Evolutionary conservation across 2,888 invertebrate genomes (phyloP), one percentile per base, ranked within the genome.

Genomic region (Prenolepis imparis): DNA sequence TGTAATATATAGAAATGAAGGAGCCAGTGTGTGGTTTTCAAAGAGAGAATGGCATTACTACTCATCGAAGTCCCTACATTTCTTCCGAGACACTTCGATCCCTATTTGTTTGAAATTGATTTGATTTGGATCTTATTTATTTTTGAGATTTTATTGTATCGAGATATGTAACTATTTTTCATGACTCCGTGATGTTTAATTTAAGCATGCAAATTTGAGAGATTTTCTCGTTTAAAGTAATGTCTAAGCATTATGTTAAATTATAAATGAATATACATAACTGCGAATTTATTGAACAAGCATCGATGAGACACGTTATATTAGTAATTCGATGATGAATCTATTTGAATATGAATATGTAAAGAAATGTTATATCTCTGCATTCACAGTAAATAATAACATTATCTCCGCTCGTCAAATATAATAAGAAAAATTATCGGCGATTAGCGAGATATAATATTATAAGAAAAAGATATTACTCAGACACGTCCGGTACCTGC

Each of bases 1-100:
- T 85, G 83, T 90, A 88, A 88, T 86, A 88, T 86, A 87, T 81
- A 86, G 86, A 84, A 86, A 87, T 83, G 84, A 85, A 83, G 82
- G 78, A 84, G 63, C 77, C 63, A 52, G 32, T 77, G 48, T 75
- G 48, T 75, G 70, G 70, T 48, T 48, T 48, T 18, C n/a, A 28
- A 28, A 28, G 28, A 28, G 28, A n/a, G 48, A 48, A 48, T 48
- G 6, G n/a, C 68, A 68, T 48, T 63, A 63, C 75, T 68, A 74
- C 84, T 88, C 84, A 87, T 86, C 87, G 90, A 36, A 36, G 36
- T 36, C 36, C 5, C 5, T 36, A 36, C 36, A 36, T 36, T 36
- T 36, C 36, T 36, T 36, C 36, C 55, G 36, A 41, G 39, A 44
- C 32, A 67, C 24, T 24, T 32, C 3, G n/a, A 18, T 18, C 57